phyloP scores from a whole-genome alignment of 2,797 vertebrate genomes.

The Typhlichthys subterraneus region DNA sequence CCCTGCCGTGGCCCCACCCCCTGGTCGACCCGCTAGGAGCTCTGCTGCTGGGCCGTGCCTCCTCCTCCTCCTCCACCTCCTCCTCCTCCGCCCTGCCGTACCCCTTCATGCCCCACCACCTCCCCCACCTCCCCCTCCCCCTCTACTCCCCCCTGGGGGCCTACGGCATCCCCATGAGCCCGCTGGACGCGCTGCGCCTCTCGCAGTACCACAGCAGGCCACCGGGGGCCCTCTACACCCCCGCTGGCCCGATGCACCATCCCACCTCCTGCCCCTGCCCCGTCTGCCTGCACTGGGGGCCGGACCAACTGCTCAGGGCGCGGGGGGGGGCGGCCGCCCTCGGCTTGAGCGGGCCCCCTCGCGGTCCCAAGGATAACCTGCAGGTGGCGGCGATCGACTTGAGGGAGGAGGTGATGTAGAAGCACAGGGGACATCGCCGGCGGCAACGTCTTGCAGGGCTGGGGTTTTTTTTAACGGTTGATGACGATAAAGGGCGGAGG shows the following conservation, averaged over 20 bases:
- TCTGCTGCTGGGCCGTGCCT: constrained; percentile 65
- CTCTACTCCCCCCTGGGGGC: constrained; percentile 49
- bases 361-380: constrained; percentile 42
- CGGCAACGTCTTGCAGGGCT: too few relatives aligned
- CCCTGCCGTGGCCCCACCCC: constrained; percentile 66
- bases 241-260: constrained; percentile 58
- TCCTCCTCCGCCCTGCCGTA: constrained; percentile 47
- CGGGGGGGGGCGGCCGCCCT: constrained; percentile 39
- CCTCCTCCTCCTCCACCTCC: constrained; percentile 25
- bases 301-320: constrained; percentile 65
- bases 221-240: constrained; percentile 50
- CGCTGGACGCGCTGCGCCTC: constrained; percentile 57
- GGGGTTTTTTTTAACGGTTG: too few relatives aligned
- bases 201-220: constrained; percentile 62
- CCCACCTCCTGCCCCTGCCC: constrained; percentile 55
- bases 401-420: constrained; percentile 48
- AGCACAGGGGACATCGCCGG: not conserved
- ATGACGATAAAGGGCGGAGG: too few relatives aligned
- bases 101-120: constrained; percentile 60
- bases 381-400: constrained; percentile 50
- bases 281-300: constrained; percentile 69
- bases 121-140: constrained; percentile 60
- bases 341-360: constrained; percentile 37
- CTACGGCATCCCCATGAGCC: constrained; percentile 52
- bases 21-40: constrained; percentile 67